Evolutionary conservation across 2,797 vertebrate genomes (phyloP).

Genomic region (Amblyraja radiata): DNA sequence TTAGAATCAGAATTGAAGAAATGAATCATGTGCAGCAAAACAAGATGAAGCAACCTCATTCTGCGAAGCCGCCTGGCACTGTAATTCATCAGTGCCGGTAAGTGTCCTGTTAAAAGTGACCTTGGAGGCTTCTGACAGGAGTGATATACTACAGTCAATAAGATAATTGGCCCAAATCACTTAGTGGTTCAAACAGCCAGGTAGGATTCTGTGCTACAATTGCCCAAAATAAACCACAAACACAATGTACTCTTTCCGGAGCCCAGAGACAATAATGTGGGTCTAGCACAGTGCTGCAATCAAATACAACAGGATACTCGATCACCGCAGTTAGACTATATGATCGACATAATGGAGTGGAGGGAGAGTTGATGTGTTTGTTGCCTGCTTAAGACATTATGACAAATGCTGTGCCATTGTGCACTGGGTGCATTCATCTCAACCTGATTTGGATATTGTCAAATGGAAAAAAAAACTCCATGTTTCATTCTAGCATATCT

Average conservation of each 20-base stretch:
- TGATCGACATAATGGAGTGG: background rate
- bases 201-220: constrained; percentile 40
- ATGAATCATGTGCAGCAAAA: background rate
- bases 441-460: background rate
- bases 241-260: constrained; percentile 39
- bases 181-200: constrained; percentile 40
- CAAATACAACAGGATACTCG: constrained; percentile 26
- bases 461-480: background rate
- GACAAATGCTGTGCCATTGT: background rate
- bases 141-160: constrained; percentile 45
- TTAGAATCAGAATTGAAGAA: constrained; percentile 12
- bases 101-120: constrained; percentile 39
- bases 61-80: constrained; percentile 37
- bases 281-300: background rate
- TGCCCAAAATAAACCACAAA: constrained; percentile 43
- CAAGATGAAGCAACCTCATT: constrained; percentile 37
- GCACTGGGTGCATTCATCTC: background rate
- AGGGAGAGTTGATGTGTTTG: background rate
- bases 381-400: background rate
- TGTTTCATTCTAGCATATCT: background rate
- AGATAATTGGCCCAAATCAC: constrained; percentile 46
- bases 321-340: constrained; percentile 26
- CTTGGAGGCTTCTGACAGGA: constrained; percentile 43
- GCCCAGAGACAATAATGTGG: constrained; percentile 32
- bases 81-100: constrained; percentile 40